Evolutionary conservation across 2,797 vertebrate genomes (phyloP), one percentile per base, ranked within the genome.

Genomic region (Vireo griseus): DNA sequence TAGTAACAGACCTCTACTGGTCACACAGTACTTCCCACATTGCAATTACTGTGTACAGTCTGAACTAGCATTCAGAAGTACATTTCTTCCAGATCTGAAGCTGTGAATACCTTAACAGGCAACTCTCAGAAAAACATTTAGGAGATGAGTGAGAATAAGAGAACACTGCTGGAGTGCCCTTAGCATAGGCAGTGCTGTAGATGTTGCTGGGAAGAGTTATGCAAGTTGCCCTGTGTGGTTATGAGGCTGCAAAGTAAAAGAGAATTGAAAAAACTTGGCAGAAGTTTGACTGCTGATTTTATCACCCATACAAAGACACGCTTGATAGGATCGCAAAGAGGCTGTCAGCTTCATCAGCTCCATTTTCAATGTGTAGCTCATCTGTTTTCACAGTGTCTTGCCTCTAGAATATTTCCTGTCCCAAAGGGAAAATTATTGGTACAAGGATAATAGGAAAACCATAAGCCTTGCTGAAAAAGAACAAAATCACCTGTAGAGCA

Each of bases 271-370:
- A 78, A 69, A 33, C 57, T 57, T 71, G 79, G 68, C 78, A 77
- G 75, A 96, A 83, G 44, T 65, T 57, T 61, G 68, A 82, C 75
- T 16, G 35, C 72, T 77, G 93, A 65, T 90, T 86, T 94, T 94
- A 90, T 71, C 91, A 88, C 33, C 39, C 65, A 19, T 44, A 88
- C 68, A 94, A 86, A 85, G 68, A 71, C 72, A 68, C 0, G 5
- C 61, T 58, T 87, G 88, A 15, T 71, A 77, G 84, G 45, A 59
- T 47, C 0, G 3, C 28, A 61, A 76, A 90, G 86, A 81, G 47
- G 77, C 58, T 66, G 68, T 74, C 45, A 65, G 73, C 69, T 75
- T 72, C 35, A 78, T 54, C 80, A 75, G 81, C 44, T 92, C 86
- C 86, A 51, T 35, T 88, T 65, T 72, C 54, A 73, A 48, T 10